Percentiles rank a stretch among this genome's conserved stretches.
phyloP scores from a whole-genome alignment of 1,140 invertebrate genomes.

The Eurosta solidaginis region DNA sequence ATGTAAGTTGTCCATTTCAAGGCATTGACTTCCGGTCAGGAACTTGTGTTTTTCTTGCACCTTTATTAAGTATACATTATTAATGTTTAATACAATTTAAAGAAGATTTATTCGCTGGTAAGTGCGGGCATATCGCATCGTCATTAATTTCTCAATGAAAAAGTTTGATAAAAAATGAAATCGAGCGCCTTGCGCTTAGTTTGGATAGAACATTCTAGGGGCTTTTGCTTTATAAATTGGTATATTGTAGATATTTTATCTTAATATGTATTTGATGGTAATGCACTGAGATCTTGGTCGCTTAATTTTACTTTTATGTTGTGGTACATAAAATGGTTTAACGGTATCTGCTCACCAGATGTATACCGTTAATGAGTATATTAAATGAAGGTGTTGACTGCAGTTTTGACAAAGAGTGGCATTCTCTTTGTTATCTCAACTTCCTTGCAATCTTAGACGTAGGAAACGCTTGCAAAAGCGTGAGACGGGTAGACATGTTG shows the following conservation, averaged over 20 bases:
- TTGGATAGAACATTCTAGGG: neutral
- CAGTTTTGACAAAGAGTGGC: no score
- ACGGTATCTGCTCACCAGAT: no score
- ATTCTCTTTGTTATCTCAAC: no score
- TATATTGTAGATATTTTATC: neutral
- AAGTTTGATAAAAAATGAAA: conserved; percentile 20
- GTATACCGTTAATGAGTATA: no score
- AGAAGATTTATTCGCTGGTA: conserved; percentile 13
- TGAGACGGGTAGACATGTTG: no score
- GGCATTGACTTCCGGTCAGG: conserved; percentile 6
- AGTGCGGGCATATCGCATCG: conserved; percentile 10
- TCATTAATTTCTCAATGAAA: conserved; percentile 28
- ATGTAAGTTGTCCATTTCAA: neutral
- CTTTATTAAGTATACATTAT: conserved; percentile 24
- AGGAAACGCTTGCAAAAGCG: no score
- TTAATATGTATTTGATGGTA: neutral
- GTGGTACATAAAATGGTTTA: no score
- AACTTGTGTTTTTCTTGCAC: neutral
- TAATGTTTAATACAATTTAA: conserved; percentile 30
- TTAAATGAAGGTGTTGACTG: no score
- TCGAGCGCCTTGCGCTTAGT: neutral
- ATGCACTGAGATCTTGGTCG: neutral
- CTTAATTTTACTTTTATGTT: no score
- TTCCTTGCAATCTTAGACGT: no score
- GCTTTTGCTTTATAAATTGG: neutral